Conservation (phyloP, 2,888 invertebrate genomes). For the Orthonychiurus folsomi region DNA sequence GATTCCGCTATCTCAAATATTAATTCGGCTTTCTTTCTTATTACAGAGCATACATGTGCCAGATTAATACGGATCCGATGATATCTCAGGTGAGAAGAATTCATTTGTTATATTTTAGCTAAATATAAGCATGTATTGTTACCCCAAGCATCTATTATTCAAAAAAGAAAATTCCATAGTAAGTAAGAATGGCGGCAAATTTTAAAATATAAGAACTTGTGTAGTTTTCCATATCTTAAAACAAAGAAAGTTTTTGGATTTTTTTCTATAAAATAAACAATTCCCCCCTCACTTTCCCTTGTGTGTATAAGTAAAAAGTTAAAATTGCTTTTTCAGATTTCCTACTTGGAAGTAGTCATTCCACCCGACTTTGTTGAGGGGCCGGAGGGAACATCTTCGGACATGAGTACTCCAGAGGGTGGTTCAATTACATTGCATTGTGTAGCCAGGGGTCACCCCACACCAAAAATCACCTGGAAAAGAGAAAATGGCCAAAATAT, state of each 20-base stretch:
- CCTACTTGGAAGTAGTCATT: conserved; percentile 72
- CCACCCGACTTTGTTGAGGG: conserved; percentile 73
- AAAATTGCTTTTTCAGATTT: conserved; percentile 55
- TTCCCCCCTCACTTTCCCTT: too few species aligned
- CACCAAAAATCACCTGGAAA: conserved; percentile 71
- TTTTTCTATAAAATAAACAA: too few species aligned
- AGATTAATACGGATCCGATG: conserved; percentile 91
- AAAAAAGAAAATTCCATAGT: not conserved
- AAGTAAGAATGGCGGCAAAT: too few species aligned
- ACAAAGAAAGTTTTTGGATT: too few species aligned
- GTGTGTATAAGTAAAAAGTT: not conserved
- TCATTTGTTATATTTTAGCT: conserved; percentile 20
- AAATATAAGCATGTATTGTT: too few species aligned
- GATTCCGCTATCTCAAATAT: too few species aligned
- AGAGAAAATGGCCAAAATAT: conserved; percentile 74
- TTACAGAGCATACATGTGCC: conserved; percentile 69
- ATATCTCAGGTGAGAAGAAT: conserved; percentile 67
- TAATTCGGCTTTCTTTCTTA: not conserved
- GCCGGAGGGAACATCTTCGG: conserved; percentile 76
- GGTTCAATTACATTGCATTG: conserved; percentile 51
- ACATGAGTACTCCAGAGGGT: conserved; percentile 78
- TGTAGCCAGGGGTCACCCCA: conserved; percentile 68
- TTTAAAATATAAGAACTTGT: too few species aligned
- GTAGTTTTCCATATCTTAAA: too few species aligned
- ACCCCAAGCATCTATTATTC: too few species aligned